These are phyloP conservation scores for Sinonovacula constricta DNA, from an alignment of 1,140 invertebrate genomes.

Conservation along the genomic window DNA sequence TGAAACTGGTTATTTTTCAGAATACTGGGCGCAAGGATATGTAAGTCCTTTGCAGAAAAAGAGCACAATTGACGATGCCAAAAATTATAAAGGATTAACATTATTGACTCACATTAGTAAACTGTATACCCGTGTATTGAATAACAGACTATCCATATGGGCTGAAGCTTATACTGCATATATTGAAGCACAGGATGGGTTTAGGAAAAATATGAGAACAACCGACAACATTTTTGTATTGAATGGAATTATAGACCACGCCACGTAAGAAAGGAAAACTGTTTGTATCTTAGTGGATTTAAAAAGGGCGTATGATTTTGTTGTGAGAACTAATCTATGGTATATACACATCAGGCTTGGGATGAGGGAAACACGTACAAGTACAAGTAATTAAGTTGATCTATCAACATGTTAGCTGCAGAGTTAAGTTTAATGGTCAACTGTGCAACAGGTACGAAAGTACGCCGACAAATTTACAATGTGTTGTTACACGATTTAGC, in stretches of 20 bases:
- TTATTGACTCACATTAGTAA: neutral
- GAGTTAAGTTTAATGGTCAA: constrained; percentile 6
- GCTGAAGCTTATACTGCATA: neutral
- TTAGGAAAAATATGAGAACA: constrained; percentile 13
- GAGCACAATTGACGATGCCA: neutral
- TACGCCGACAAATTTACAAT: neutral
- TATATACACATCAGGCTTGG: constrained; percentile 16
- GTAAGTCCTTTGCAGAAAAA: constrained; percentile 9
- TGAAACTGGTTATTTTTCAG: constrained; percentile 1
- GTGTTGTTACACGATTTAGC: constrained; percentile 1
- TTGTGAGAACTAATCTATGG: constrained; percentile 13
- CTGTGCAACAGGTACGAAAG: neutral
- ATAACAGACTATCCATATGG: constrained; percentile 16
- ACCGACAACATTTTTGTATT: constrained; percentile 37
- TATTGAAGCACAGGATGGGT: constrained; percentile 18
- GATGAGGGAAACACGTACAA: too few relatives aligned
- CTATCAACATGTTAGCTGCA: constrained; percentile 32
- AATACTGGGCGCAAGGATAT: constrained; percentile 22
- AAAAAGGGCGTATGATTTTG: too few relatives aligned
- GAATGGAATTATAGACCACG: neutral
- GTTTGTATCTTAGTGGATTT: constrained; percentile 36
- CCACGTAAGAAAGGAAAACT: constrained; percentile 9
- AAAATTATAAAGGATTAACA: constrained; percentile 7
- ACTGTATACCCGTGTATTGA: constrained; percentile 8
- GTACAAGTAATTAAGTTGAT: constrained; percentile 30